Conservation (phyloP, 1,140 invertebrate genomes). For the Drosophila malerkotliana region DNA sequence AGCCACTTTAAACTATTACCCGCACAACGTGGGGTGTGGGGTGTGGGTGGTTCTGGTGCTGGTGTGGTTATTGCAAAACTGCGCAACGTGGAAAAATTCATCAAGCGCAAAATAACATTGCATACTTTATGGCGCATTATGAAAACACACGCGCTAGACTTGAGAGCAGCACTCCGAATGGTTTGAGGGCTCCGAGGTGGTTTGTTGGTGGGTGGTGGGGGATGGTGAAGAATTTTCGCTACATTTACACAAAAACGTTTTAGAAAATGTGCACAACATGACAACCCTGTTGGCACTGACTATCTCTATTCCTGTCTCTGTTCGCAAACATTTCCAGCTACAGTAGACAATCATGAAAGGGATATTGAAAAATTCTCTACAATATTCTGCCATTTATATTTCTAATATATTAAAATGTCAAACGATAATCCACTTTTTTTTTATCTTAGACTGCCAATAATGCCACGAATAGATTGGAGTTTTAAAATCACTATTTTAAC, state of each 20-base stretch:
- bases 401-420: too few species aligned
- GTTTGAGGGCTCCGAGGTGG: background rate
- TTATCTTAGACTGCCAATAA: too few species aligned
- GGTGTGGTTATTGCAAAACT: conserved; percentile 49
- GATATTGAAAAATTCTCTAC: background rate
- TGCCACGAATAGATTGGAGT: background rate
- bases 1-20: conserved; percentile 72
- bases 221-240: conserved; percentile 58
- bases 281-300: conserved; percentile 29
- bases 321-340: conserved; percentile 52
- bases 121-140: conserved; percentile 82
- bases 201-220: background rate
- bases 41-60: background rate
- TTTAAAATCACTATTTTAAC: background rate
- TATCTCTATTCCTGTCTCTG: conserved; percentile 1
- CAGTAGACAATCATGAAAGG: conserved; percentile 5
- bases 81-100: conserved; percentile 78
- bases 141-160: conserved; percentile 73
- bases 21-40: conserved; percentile 34
- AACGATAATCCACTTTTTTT: too few species aligned
- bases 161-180: conserved; percentile 16
- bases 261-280: conserved; percentile 72
- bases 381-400: background rate
- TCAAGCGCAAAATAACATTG: conserved; percentile 82
- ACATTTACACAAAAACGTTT: conserved; percentile 80